Base-by-base conservation (phyloP, 2,888 invertebrate species). In the Dilophus febrilis region DNA sequence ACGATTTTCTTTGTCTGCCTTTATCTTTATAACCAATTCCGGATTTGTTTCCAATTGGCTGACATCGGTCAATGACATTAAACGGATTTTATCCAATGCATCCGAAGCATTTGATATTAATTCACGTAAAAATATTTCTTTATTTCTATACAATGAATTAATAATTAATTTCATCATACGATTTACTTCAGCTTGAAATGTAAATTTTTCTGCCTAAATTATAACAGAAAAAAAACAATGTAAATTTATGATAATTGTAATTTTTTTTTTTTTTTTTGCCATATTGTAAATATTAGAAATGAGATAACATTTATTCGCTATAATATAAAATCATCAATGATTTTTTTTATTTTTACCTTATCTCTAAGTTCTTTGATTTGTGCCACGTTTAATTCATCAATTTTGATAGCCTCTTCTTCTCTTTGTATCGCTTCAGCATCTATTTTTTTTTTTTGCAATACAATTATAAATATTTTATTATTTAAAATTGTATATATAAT, bases 81-180 rank as follows among this genome's bases (percentile, higher is more conserved):
- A 71, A 18, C 98, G 78, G 53, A 99, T 94, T 64, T 99, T 98
- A 65, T 98, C 98, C 47, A 98, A 68, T 32, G 98, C 98, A 70
- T 98, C 98, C 0, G 97, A 97, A 1, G 92, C 97, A 67, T 98
- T 99, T 1, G 97, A 98, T 55, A 98, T 98, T 59, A 98, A 68
- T 67, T 98, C 98, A 54, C 98, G 74, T 44, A 97, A 68, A 76
- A 92, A 97, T 51, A 97, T 95, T 77, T 99, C 98, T 66, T 98
- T 98, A 64, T 99, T 98, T 52, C 92, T 77, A 66, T 98, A 98
- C 8, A 98, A 70, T 8, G 98, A 98, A 67, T 99, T 99, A 59
- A 99, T 99, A 64, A 98, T 98, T 43, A 98, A 75, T 64, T 98
- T 99, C 98, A 98, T 99, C 94, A 99, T 95, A 42, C 97, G 83